A percentile compares a stretch with the other conserved stretches of the same genome.
Evolutionary conservation across 2,797 vertebrate genomes (phyloP).

Genomic region (Micrastur ruficollis): DNA sequence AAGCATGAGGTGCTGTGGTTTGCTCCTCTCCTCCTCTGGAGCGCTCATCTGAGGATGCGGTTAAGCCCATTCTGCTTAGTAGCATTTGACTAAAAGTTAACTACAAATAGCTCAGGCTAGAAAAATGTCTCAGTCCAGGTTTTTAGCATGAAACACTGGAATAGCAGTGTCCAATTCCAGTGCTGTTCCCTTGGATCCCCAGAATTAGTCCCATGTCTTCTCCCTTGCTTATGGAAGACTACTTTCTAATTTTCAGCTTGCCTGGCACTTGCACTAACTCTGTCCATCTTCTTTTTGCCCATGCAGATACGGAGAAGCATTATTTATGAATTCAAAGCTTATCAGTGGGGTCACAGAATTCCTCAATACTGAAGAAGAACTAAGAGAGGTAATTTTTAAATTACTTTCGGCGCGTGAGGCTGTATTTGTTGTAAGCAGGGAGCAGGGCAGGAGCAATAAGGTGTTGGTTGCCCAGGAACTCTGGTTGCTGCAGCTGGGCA

Average conservation of each 20-base stretch:
- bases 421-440: neutral
- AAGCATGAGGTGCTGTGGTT: neutral
- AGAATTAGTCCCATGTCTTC: neutral
- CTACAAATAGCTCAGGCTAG: neutral
- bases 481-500: neutral
- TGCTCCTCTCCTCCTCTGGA: neutral
- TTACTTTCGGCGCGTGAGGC: neutral
- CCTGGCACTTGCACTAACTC: neutral
- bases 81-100: neutral
- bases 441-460: neutral
- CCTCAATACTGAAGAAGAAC: constrained; percentile 90
- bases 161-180: neutral
- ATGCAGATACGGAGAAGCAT: constrained; percentile 90
- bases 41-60: neutral
- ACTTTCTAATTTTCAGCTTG: neutral
- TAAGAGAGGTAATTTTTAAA: constrained; percentile 86
- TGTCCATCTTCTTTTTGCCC: constrained; percentile 5
- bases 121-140: neutral
- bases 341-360: constrained; percentile 97
- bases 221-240: neutral
- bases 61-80: neutral
- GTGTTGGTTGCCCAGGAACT: neutral
- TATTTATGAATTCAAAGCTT: constrained; percentile 98
- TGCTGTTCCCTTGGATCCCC: neutral
- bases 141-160: neutral